These are phyloP conservation scores for Mesoclemmys tuberculata DNA, from an alignment of 2,113 vertebrate species.

Conservation along the genomic window DNA sequence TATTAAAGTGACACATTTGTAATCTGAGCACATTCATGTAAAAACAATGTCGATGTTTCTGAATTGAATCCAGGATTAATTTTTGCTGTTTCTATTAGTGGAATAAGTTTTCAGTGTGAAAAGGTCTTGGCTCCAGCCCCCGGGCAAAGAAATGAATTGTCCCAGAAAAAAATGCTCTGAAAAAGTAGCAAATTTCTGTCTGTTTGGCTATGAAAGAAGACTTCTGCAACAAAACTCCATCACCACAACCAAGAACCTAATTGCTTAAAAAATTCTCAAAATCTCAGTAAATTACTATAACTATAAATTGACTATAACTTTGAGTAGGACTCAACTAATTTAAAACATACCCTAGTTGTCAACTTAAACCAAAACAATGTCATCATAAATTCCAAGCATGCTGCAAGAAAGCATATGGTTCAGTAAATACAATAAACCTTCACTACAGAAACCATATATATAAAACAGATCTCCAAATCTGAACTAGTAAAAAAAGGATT, in stretches of 20 bases:
- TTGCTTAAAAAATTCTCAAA: constrained; percentile 55
- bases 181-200: background rate
- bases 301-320: constrained; percentile 63
- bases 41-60: background rate
- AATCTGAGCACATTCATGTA: background rate
- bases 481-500: constrained; percentile 67
- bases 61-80: background rate
- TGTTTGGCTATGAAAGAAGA: background rate
- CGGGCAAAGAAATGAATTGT: background rate
- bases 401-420: constrained; percentile 70
- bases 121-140: background rate
- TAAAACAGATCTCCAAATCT: constrained; percentile 75
- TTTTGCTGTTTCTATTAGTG: background rate
- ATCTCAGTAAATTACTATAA: constrained; percentile 65
- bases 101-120: background rate
- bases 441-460: constrained; percentile 50
- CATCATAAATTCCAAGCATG: constrained; percentile 71
- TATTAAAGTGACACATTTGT: background rate
- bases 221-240: background rate
- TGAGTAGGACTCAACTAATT: constrained; percentile 72
- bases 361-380: constrained; percentile 76
- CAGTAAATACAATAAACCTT: constrained; percentile 70
- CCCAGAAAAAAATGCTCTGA: background rate
- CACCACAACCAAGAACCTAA: background rate
- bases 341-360: constrained; percentile 74